A percentile compares a stretch with the other conserved stretches of the same genome.
Conservation (phyloP, 2,113 vertebrate genomes). For the Serranochromis macrocephalus region DNA sequence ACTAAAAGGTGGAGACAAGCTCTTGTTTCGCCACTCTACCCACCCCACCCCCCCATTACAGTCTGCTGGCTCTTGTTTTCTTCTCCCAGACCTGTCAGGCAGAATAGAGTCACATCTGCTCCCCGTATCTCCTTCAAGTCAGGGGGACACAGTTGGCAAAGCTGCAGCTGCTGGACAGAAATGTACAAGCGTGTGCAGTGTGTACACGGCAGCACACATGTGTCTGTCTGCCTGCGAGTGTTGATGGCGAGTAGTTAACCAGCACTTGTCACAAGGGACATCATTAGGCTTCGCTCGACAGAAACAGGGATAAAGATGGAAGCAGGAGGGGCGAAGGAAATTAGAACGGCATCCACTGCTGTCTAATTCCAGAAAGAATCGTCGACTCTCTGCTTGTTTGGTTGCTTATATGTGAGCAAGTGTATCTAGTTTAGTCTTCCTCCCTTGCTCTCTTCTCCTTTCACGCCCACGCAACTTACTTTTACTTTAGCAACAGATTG, state of each 20-base stretch:
- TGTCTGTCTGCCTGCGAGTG: background rate
- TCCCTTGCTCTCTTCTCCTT: conserved; percentile 10
- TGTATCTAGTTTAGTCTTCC: background rate
- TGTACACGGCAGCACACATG: background rate
- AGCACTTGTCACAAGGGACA: conserved; percentile 66
- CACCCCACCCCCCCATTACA: background rate
- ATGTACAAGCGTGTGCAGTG: background rate
- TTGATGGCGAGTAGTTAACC: conserved; percentile 45
- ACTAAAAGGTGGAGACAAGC: background rate
- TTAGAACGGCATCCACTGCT: conserved; percentile 32
- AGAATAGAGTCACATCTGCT: conserved; percentile 69
- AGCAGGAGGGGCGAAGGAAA: conserved; percentile 19
- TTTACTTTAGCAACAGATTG: conserved; percentile 35
- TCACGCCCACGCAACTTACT: background rate
- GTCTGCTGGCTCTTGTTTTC: conserved; percentile 35
- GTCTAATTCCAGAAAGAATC: conserved; percentile 24
- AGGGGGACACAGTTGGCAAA: conserved; percentile 57
- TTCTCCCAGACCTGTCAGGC: conserved; percentile 53
- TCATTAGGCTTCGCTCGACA: conserved; percentile 64
- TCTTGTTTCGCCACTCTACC: background rate
- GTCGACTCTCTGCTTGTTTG: background rate
- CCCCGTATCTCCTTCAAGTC: conserved; percentile 60
- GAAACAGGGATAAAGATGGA: conserved; percentile 38
- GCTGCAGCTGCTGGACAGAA: conserved; percentile 58
- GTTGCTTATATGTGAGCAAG: background rate